Percentiles rank a stretch among this genome's conserved stretches.
These are phyloP conservation scores for Gastrophryne carolinensis DNA, from an alignment of 2,797 vertebrate species.

Conservation along the genomic window DNA sequence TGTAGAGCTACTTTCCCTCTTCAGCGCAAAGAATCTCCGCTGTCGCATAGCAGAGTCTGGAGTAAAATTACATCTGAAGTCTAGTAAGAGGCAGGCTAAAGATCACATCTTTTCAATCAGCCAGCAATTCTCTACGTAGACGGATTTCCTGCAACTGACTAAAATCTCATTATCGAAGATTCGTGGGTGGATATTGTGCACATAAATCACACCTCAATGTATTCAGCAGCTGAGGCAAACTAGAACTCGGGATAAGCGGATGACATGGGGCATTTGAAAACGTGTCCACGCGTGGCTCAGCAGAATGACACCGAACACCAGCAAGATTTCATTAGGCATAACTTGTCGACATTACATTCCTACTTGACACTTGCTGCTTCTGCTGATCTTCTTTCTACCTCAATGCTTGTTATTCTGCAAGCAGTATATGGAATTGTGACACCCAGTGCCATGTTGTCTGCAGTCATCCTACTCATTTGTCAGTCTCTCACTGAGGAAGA, in stretches of 20 bases:
- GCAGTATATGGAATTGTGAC: not conserved
- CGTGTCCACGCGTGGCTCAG: not conserved
- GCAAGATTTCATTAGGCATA: conserved; percentile 32
- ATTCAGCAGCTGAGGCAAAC: conserved; percentile 9
- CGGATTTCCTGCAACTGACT: conserved; percentile 16
- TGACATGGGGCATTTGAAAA: not conserved
- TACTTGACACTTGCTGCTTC: not conserved
- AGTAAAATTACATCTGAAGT: conserved; percentile 15
- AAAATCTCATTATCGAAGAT: conserved; percentile 45
- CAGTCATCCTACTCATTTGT: not conserved
- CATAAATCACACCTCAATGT: conserved; percentile 33
- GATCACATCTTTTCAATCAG: conserved; percentile 41
- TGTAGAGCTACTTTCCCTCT: not conserved
- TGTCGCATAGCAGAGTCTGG: not conserved
- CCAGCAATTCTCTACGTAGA: conserved; percentile 10
- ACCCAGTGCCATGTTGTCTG: not conserved
- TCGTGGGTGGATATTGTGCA: conserved; percentile 24
- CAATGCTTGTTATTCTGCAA: not conserved
- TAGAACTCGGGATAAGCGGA: not conserved
- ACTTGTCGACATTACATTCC: not conserved
- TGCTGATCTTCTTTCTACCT: not conserved
- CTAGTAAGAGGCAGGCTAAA: conserved; percentile 7
- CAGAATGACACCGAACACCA: not conserved
- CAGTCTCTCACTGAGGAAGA: not conserved
- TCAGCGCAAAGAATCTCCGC: not conserved